These are phyloP conservation scores for Acipenser transmontanus DNA, from an alignment of 2,797 vertebrate species.

Conservation along the genomic window DNA sequence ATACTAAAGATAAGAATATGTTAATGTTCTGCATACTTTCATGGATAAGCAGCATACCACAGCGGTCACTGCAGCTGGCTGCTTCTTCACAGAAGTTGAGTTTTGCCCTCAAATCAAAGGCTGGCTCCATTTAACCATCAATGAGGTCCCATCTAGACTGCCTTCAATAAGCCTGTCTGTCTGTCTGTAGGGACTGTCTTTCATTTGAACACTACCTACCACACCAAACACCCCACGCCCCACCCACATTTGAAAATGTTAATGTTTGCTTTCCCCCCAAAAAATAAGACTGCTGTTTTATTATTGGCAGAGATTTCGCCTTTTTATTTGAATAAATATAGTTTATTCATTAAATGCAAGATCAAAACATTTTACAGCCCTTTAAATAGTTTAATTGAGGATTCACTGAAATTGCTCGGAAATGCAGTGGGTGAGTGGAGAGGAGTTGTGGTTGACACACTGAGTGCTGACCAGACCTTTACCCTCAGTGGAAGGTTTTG, in stretches of 20 bases:
- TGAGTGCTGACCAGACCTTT: too few species aligned
- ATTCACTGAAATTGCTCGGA: too few species aligned
- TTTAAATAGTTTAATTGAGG: too few species aligned
- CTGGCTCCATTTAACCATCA: not conserved
- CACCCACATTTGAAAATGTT: not conserved
- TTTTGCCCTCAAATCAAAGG: not conserved
- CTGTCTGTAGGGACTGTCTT: too few species aligned
- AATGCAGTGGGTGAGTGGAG: too few species aligned
- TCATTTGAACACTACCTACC: too few species aligned
- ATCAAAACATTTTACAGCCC: too few species aligned
- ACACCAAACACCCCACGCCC: not conserved
- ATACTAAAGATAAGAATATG: not conserved
- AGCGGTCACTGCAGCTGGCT: not conserved
- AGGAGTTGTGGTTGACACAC: too few species aligned
- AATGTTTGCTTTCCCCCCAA: not conserved
- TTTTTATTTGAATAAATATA: too few species aligned
- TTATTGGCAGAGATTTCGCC: not conserved
- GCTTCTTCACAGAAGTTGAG: not conserved
- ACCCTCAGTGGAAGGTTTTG: too few species aligned
- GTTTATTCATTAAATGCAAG: too few species aligned
- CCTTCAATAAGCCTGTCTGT: not conserved
- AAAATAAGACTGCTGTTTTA: not conserved
- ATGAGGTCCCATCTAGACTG: not conserved
- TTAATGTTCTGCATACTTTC: conserved; percentile 14
- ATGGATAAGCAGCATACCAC: conserved; percentile 2